These are phyloP conservation scores for Asteroscopus sphinx DNA, from an alignment of 2,888 invertebrate genomes.

Conservation along the genomic window DNA sequence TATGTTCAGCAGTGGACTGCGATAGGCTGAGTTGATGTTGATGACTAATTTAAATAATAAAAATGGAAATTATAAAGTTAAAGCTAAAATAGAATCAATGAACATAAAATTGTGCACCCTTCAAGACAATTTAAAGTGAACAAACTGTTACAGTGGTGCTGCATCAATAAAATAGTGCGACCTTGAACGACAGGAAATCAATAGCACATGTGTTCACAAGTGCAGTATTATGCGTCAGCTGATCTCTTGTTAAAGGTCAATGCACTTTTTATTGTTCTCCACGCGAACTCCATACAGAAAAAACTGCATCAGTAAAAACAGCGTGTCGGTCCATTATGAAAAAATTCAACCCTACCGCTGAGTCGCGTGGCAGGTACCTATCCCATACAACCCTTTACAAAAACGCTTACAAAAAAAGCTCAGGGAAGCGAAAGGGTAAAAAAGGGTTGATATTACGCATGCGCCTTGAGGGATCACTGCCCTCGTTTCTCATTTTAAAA, in stretches of 20 bases:
- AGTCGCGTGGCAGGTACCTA: constrained; percentile 87
- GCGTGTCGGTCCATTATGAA: constrained; percentile 78
- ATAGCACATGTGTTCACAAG: constrained; percentile 80
- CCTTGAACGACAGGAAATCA: constrained; percentile 86
- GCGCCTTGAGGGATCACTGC: constrained; percentile 84
- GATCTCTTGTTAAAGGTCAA: constrained; percentile 85
- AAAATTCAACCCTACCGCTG: constrained; percentile 86
- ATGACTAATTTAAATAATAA: too few relatives aligned
- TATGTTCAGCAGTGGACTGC: too few relatives aligned
- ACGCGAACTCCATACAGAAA: constrained; percentile 73
- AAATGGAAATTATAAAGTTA: too few relatives aligned
- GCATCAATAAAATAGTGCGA: constrained; percentile 60
- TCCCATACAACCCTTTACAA: constrained; percentile 87
- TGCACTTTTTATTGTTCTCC: constrained; percentile 84
- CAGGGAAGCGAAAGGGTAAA: constrained; percentile 88
- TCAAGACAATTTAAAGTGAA: background rate
- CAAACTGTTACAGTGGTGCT: background rate
- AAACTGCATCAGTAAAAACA: constrained; percentile 78
- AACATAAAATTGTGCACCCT: background rate
- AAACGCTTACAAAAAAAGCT: constrained; percentile 86
- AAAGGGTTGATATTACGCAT: constrained; percentile 89
- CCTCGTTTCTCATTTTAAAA: constrained; percentile 85
- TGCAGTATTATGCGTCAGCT: constrained; percentile 87
- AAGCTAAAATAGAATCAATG: background rate
- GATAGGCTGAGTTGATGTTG: too few relatives aligned